Conservation (phyloP, 1,140 invertebrate species). For the Solenopsis fugax region DNA sequence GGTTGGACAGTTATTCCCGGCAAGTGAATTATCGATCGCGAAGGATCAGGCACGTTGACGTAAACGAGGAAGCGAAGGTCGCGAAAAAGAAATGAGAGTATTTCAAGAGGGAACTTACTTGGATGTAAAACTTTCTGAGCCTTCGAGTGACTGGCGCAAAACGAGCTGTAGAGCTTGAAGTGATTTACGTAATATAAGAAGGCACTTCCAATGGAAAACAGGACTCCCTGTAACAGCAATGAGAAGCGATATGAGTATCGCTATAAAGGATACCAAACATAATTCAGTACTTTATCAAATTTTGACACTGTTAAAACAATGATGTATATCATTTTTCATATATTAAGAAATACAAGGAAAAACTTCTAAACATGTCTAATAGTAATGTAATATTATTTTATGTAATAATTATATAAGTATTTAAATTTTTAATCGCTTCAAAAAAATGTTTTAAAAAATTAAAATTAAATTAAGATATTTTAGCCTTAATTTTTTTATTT, state of each 20-base stretch:
- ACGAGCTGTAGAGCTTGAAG: constrained; percentile 99
- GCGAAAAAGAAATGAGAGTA: constrained; percentile 47
- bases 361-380: neutral
- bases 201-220: constrained; percentile 98
- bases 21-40: constrained; percentile 48
- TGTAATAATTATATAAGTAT: neutral
- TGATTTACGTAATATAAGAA: constrained; percentile 99
- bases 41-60: constrained; percentile 33
- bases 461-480: neutral
- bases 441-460: neutral
- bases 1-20: constrained; percentile 46
- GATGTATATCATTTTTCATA: neutral
- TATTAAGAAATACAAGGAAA: neutral
- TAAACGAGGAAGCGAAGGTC: constrained; percentile 5
- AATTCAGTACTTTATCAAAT: neutral
- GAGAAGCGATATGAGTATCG: neutral
- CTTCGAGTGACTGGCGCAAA: constrained; percentile 99
- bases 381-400: constrained; percentile 22
- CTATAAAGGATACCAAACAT: neutral
- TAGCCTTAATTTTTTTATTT: neutral
- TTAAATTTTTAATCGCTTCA: neutral
- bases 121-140: constrained; percentile 99
- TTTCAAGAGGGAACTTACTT: constrained; percentile 90
- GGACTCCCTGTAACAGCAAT: constrained; percentile 92
- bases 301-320: constrained; percentile 16